These are phyloP conservation scores for Clarias gariepinus DNA, from an alignment of 2,113 vertebrate species.

Conservation along the genomic window DNA sequence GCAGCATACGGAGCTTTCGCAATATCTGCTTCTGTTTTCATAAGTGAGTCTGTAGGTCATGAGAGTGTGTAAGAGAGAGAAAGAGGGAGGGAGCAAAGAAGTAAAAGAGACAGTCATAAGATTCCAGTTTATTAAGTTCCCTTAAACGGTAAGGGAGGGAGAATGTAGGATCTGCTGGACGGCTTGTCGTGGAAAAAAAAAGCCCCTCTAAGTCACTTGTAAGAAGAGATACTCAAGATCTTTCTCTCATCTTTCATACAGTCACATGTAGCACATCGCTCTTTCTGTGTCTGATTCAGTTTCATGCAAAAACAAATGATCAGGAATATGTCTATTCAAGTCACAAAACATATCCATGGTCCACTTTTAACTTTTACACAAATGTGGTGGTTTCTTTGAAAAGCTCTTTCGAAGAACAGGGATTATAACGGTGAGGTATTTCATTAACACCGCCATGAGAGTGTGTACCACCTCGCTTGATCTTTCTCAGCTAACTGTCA, in stretches of 20 bases:
- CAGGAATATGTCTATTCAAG: not conserved
- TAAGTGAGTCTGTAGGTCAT: slow-evolving; percentile 47
- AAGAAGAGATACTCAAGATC: not conserved
- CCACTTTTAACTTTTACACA: not conserved
- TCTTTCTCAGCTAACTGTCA: slow-evolving; percentile 26
- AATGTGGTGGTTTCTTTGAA: slow-evolving; percentile 1
- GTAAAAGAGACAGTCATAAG: slow-evolving; percentile 62
- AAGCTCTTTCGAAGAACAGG: not conserved
- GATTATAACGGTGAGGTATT: slow-evolving; percentile 48
- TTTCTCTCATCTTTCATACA: slow-evolving; percentile 2
- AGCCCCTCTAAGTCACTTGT: slow-evolving; percentile 1
- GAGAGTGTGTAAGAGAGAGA: slow-evolving; percentile 38
- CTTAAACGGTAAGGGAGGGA: slow-evolving; percentile 55
- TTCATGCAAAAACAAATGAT: not conserved
- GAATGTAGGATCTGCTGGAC: slow-evolving; percentile 16
- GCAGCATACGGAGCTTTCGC: slow-evolving; percentile 59
- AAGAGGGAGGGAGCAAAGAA: slow-evolving; percentile 14
- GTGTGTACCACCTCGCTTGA: slow-evolving; percentile 6
- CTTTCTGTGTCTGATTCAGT: not conserved
- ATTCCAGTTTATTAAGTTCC: slow-evolving; percentile 59
- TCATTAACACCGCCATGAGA: slow-evolving; percentile 65
- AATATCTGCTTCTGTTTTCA: slow-evolving; percentile 67
- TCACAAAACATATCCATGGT: not conserved
- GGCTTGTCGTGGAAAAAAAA: slow-evolving; percentile 10
- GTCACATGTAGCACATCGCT: not conserved